Percentiles rank a stretch among this genome's conserved stretches.
These are phyloP conservation scores for Philhelius pedissequus DNA, from an alignment of 2,888 invertebrate genomes.

Conservation along the genomic window DNA sequence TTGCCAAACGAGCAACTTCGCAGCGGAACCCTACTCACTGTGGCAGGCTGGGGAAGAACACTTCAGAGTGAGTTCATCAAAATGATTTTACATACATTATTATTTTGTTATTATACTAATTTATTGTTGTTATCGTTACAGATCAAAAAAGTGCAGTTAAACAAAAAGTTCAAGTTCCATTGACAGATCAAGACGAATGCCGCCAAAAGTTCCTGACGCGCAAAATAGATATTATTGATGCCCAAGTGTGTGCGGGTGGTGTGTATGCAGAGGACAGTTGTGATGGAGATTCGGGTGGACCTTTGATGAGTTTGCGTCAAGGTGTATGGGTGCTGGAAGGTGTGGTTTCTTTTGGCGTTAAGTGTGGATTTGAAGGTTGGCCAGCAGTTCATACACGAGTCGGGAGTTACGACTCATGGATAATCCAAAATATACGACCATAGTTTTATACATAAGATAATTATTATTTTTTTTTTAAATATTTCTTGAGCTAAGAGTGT, in stretches of 20 bases:
- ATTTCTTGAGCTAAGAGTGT: conserved; percentile 36
- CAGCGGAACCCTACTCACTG: conserved; percentile 76
- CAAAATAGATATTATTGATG: conserved; percentile 73
- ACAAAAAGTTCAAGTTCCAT: conserved; percentile 80
- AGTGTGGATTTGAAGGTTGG: conserved; percentile 82
- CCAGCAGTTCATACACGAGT: conserved; percentile 86
- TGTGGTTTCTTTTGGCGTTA: conserved; percentile 85
- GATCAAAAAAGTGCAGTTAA: conserved; percentile 81
- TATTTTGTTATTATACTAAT: background rate
- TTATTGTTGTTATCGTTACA: conserved; percentile 63
- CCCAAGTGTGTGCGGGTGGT: conserved; percentile 86
- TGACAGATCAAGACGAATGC: conserved; percentile 80
- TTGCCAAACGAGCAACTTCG: conserved; percentile 67
- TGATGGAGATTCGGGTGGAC: conserved; percentile 88
- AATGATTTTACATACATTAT: background rate
- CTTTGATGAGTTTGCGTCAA: conserved; percentile 82
- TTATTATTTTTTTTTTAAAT: no score
- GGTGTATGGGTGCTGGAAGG: conserved; percentile 83
- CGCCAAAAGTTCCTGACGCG: conserved; percentile 72
- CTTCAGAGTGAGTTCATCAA: conserved; percentile 73
- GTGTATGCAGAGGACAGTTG: conserved; percentile 85
- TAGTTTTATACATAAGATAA: no score
- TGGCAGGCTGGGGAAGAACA: conserved; percentile 84
- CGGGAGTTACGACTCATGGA: conserved; percentile 81
- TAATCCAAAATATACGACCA: conserved; percentile 64